Base-by-base conservation (phyloP, 2,113 vertebrate genomes). In the Etia nguti region DNA sequence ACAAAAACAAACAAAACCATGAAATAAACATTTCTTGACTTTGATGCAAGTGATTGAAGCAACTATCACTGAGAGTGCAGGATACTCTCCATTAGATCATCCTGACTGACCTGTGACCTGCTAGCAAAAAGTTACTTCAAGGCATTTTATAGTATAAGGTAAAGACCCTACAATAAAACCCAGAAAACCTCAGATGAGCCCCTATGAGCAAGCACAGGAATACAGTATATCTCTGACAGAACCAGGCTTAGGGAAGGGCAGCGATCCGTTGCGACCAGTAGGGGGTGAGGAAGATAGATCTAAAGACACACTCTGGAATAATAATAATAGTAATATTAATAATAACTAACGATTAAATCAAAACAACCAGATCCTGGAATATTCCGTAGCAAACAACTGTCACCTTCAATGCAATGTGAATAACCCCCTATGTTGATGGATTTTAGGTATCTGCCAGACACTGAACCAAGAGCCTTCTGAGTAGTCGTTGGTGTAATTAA, bases 361-460 rank as follows among this genome's bases (percentile, higher is more conserved):
- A 29, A 60, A 60, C 59, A 73, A 73, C 8, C 48, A 18, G 3
- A 70, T 43, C 65, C 12, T 70, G 36, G 38, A 70, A 70, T 43
- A 43, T 43, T 15, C n/a, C 36, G n/a, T 6, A 24, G 0, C n/a
- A 70, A 70, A 38, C n/a, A 24, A 41, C 36, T 9, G 5, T 70
- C 65, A 46, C 22, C 5, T 73, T 73, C 3, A 46, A 46, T 5
- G 22, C 38, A 26, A 46, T 73, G 22, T 46, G 68, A 73, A 3
- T 73, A 15, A 43, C 0, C 24, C 1, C 13, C 22, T 26, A 0
- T 46, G 13, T 73, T 22, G 68, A 46, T 26, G 13, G 38, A 46
- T 43, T 73, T 73, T 20, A 29, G 22, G 24, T 75, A 29, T 48
- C 41, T 48, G 24, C 70, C 70, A 75, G 24, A 75, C 43, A 70